Base-by-base conservation (phyloP, 2,888 invertebrate species). In the Eremobia ochroleuca region DNA sequence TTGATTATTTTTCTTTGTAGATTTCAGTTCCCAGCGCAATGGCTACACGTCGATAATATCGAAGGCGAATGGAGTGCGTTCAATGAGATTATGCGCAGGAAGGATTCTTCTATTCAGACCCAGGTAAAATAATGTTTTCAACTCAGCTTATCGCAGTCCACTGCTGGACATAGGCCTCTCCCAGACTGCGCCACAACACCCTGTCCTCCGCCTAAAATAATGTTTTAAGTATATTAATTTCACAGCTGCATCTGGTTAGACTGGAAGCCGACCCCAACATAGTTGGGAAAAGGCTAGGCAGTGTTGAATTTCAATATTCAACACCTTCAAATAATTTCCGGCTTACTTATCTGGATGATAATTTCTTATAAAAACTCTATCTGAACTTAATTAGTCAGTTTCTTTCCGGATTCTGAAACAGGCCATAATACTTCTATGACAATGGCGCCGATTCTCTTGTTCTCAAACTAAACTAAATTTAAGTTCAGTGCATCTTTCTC, bases 31-130 rank as follows among this genome's bases (percentile, higher is more conserved):
- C 99, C 99, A 21, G 98, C 98, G 71, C 98, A 98, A 90, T 99
- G 99, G 99, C 96, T 99, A 82, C 99, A 99, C 93, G 99, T 99
- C 64, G 99, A 99, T 94, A 99, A 99, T 93, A 98, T 99, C 78
- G 99, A 99, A 95, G 99, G 99, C 3, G 99, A 99, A 97, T 99
- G 99, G 99, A 99, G 99, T 66, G 99, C 99, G 0, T 99, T 99
- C 93, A 99, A 99, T 93, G 99, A 99, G 96, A 99, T 99, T 82
- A 99, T 99, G 95, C 98, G 99, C 92, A 98, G 99, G 75, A 99
- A 99, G 96, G 99, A 99, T 94, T 98, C 99, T 0, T 98, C 99
- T 62, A 99, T 99, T 90, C 99, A 99, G 93, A 98, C 99, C 1
- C 99, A 99, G 97, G 98, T 68, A 37, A 34, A 34, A 25, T 67